Conservation (phyloP, 2,797 vertebrate genomes). For the Poliocrania exsul region DNA sequence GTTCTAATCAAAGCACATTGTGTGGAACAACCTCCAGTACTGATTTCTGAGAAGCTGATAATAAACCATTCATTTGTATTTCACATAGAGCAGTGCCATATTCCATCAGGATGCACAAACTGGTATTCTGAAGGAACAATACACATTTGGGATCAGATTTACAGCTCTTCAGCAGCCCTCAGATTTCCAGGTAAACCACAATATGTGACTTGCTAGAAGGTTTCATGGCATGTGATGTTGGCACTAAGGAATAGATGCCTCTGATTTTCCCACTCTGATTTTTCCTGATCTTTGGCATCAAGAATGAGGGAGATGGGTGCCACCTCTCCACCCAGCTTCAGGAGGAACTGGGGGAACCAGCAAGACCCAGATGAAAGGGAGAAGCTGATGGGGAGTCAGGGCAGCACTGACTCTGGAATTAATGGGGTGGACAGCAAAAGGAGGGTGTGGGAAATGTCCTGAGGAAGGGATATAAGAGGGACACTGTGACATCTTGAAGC, state of each 20-base stretch:
- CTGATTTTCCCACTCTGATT: neutral
- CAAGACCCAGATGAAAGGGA: neutral
- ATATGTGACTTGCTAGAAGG: neutral
- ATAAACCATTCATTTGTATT: slow-evolving; percentile 41
- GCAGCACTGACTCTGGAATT: neutral
- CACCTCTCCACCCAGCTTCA: neutral
- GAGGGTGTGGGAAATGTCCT: neutral
- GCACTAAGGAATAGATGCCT: neutral
- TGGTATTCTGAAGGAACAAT: neutral
- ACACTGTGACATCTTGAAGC: neutral
- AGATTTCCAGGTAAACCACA: neutral
- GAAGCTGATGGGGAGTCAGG: neutral
- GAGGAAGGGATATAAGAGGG: neutral
- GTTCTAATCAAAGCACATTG: slow-evolving; percentile 52
- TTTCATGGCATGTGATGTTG: neutral
- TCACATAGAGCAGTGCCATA: neutral
- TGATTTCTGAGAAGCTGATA: slow-evolving; percentile 45
- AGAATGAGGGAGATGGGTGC: neutral
- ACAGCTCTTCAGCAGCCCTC: neutral
- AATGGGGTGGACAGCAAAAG: neutral
- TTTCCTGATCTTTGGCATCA: neutral
- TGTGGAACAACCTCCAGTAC: neutral
- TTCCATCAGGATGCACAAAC: slow-evolving; percentile 21
- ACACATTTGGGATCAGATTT: neutral
- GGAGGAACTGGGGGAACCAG: neutral